Percentiles rank a stretch among this genome's conserved stretches.
phyloP scores from a whole-genome alignment of 2,797 vertebrate species.

The Percopsis omiscomaycus region DNA sequence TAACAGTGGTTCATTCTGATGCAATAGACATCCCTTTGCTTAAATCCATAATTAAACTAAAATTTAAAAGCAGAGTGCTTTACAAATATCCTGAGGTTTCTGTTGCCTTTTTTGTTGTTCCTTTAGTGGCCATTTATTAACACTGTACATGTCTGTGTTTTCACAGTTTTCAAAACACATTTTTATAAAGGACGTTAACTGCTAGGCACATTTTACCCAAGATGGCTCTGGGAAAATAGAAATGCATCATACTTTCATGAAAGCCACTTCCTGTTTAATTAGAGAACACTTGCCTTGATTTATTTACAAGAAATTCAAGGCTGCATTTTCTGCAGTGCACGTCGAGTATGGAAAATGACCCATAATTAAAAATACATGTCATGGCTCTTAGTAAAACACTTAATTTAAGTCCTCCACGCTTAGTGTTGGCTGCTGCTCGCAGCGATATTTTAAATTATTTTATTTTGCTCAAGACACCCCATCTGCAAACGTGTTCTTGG shows the following conservation, averaged over 20 bases:
- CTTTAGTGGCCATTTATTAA: conserved; percentile 63
- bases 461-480: conserved; percentile 9
- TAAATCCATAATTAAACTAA: conserved; percentile 69
- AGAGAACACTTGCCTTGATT: conserved; percentile 44
- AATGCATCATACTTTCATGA: conserved; percentile 48
- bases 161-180: conserved; percentile 58
- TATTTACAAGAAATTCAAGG: conserved; percentile 51
- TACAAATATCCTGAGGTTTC: conserved; percentile 60
- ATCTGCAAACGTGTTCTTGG: conserved; percentile 17
- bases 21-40: conserved; percentile 47
- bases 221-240: conserved; percentile 51
- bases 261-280: conserved; percentile 62
- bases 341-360: conserved; percentile 45
- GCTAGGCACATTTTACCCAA: conserved; percentile 42
- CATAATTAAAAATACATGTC: conserved; percentile 52
- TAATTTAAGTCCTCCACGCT: not conserved
- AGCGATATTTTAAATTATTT: conserved; percentile 7
- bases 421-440: not conserved
- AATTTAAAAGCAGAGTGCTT: conserved; percentile 60
- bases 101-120: conserved; percentile 60
- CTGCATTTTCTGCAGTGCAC: conserved; percentile 28
- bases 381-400: conserved; percentile 28
- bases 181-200: conserved; percentile 55
- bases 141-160: conserved; percentile 52
- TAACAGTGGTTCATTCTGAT: conserved; percentile 8